Evolutionary conservation across 2,113 vertebrate species (phyloP).

Genomic region (Stegastes partitus): DNA sequence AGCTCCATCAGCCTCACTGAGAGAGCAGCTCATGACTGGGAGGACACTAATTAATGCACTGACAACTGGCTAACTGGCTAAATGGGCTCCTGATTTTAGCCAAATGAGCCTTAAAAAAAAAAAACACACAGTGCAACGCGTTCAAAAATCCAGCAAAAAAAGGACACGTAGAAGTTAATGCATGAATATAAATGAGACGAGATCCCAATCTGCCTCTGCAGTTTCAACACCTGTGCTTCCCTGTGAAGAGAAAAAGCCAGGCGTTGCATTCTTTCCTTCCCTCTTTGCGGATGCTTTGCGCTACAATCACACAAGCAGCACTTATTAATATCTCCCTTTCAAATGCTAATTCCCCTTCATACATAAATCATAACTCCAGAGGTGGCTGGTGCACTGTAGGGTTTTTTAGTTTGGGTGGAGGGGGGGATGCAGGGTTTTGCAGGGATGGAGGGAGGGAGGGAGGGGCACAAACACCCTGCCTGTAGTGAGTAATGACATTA

Average conservation of each 20-base stretch:
- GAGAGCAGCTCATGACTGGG: slow-evolving; percentile 22
- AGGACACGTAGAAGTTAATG: background rate
- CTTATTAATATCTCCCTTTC: slow-evolving; percentile 84
- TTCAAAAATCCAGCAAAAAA: background rate
- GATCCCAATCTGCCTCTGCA: background rate
- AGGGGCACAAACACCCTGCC: slow-evolving; percentile 35
- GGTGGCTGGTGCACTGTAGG: slow-evolving; percentile 54
- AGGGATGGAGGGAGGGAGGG: background rate
- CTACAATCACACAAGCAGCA: slow-evolving; percentile 65
- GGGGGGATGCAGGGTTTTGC: background rate
- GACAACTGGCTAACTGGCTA: slow-evolving; percentile 38
- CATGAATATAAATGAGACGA: background rate
- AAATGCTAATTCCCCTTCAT: slow-evolving; percentile 84
- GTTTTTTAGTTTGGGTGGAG: slow-evolving; percentile 46
- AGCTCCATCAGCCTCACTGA: slow-evolving; percentile 45
- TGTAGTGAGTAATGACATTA: slow-evolving; percentile 45
- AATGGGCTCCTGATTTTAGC: slow-evolving; percentile 43
- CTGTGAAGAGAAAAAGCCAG: slow-evolving; percentile 26
- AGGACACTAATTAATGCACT: slow-evolving; percentile 50
- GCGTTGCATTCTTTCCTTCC: slow-evolving; percentile 24
- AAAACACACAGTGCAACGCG: background rate
- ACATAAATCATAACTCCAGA: slow-evolving; percentile 83
- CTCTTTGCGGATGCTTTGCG: slow-evolving; percentile 36
- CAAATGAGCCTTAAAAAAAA: slow-evolving; percentile 46
- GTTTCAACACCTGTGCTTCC: slow-evolving; percentile 43